Percentiles rank a stretch among this genome's conserved stretches.
Conservation (phyloP, 2,888 invertebrate genomes). For the Callimorpha dominula region DNA sequence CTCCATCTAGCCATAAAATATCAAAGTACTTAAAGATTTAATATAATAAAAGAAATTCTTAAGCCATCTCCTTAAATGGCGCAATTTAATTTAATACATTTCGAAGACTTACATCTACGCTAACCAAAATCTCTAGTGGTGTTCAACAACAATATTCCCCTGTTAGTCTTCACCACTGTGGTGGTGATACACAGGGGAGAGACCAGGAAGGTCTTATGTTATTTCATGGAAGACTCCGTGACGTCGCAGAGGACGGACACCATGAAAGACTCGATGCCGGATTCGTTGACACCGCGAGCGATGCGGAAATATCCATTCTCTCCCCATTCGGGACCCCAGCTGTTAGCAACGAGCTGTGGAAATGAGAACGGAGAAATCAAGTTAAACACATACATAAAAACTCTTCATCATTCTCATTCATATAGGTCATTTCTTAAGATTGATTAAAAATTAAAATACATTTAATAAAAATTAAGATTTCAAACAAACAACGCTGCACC, state of each 20-base stretch:
- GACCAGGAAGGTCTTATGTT: constrained; percentile 69
- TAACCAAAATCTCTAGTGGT: constrained; percentile 71
- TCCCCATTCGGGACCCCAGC: constrained; percentile 97
- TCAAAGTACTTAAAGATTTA: too few relatives aligned
- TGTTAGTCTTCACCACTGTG: constrained; percentile 62
- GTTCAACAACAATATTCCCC: constrained; percentile 68
- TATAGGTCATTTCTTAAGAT: too few relatives aligned
- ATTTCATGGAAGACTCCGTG: constrained; percentile 75
- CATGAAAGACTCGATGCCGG: constrained; percentile 96
- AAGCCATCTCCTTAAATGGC: neutral
- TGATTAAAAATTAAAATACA: too few relatives aligned
- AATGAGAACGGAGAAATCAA: neutral
- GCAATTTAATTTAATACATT: neutral
- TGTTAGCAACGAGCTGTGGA: constrained; percentile 95
- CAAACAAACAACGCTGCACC: too few relatives aligned
- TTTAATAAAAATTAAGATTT: too few relatives aligned
- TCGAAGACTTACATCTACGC: constrained; percentile 24
- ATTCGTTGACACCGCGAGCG: constrained; percentile 93
- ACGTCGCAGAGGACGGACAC: constrained; percentile 92
- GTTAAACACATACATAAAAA: neutral
- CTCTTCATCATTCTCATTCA: too few relatives aligned
- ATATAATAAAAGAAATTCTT: neutral
- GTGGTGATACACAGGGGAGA: constrained; percentile 70
- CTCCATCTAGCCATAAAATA: too few relatives aligned
- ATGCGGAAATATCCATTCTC: constrained; percentile 97